Evolutionary conservation across 2,797 vertebrate genomes (phyloP), one percentile per base, ranked within the genome.

Genomic region (Acropternis orthonyx): DNA sequence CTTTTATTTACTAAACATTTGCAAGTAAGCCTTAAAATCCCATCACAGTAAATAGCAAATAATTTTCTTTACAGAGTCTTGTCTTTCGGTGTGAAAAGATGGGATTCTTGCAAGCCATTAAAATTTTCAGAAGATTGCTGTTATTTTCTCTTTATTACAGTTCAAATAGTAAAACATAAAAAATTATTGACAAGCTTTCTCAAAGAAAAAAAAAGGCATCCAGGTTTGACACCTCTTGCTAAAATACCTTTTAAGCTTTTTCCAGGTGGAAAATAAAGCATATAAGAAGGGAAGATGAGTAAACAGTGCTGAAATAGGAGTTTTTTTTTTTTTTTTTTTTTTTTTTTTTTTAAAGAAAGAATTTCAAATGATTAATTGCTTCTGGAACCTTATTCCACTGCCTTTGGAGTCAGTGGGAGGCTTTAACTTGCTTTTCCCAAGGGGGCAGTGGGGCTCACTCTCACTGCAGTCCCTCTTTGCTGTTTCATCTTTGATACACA

Each of bases 1-100:
- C 61, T 69, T 69, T 81, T 82, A 26, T 79, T 95, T 95, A 76
- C 56, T 23, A 48, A 46, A 36, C 10, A 37, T 49, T 84, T 88
- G 28, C 2, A 92, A 46, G 17, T 59, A 90, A 89, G 67, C 41
- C 23, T 51, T 90, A 34, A 78, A 74, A n/a, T 27, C 22, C 1
- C 19, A n/a, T 32, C 24, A 32, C 3, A 58, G 15, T 23, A 59
- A 81, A 49, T 28, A 58, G n/a, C 34, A 86, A 46, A 39, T 61
- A 21, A 36, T 67, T 56, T 82, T 61, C 14, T 34, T 61, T 11
- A 30, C 16, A 32, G 0, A 3, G 2, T 34, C 21, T 55, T 54
- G 41, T 46, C 39, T 67, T 82, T 36, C 26, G 27, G 4, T 32
- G 9, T 66, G 37, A 74, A 44, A 37, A 81, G 55, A 44, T n/a